Evolutionary conservation across 2,113 vertebrate species (phyloP).

Genomic region (Paratilapia polleni): DNA sequence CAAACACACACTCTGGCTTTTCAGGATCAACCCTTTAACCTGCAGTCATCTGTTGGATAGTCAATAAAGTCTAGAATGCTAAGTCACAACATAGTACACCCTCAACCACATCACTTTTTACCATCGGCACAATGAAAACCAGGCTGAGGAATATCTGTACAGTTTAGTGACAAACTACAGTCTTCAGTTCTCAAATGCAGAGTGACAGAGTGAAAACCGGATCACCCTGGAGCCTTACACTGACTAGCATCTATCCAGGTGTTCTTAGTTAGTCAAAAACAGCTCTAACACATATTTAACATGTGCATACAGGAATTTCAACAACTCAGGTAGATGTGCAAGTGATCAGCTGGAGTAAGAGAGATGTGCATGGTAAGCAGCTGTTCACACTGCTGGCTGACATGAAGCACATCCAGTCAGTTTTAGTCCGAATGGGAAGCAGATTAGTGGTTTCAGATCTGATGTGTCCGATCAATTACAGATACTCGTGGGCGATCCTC

Average conservation of each 20-base stretch:
- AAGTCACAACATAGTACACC: background rate
- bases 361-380: background rate
- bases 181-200: background rate
- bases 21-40: background rate
- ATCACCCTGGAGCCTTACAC: no score
- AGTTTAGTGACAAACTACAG: background rate
- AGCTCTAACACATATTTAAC: no score
- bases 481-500: background rate
- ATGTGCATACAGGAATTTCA: background rate
- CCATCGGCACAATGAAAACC: background rate
- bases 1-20: background rate
- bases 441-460: background rate
- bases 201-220: background rate
- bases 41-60: background rate
- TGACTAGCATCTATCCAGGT: no score
- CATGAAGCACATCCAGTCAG: background rate
- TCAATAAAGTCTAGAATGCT: background rate
- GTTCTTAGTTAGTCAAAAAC: no score
- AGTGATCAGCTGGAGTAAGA: background rate
- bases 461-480: background rate
- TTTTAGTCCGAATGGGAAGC: background rate
- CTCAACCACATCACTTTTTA: background rate
- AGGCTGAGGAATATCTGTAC: background rate
- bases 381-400: background rate
- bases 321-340: fast-evolving